A percentile compares a stretch with the other conserved stretches of the same genome.
Conservation (phyloP, 2,797 vertebrate species). For the Lepus oiostolus region DNA sequence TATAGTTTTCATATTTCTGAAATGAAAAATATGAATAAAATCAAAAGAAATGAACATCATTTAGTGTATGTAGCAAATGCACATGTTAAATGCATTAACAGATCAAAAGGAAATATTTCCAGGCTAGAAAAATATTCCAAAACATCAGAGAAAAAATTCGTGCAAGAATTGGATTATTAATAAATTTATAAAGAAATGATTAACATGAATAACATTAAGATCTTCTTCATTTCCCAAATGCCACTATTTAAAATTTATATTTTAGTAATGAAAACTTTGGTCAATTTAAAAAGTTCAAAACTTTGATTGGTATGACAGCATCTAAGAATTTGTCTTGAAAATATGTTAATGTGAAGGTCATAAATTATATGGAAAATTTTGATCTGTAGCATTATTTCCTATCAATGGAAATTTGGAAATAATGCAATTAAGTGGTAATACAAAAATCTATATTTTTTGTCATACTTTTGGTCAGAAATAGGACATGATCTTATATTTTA, state of each 20-base stretch:
- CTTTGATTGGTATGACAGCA: neutral
- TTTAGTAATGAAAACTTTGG: neutral
- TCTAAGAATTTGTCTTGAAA: neutral
- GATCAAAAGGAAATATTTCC: neutral
- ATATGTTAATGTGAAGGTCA: neutral
- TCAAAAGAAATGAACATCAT: neutral
- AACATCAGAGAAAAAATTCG: neutral
- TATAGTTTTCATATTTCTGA: neutral
- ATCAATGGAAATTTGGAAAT: neutral
- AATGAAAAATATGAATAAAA: neutral
- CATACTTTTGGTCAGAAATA: neutral
- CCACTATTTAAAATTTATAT: neutral
- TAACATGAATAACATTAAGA: neutral
- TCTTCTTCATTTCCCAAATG: neutral
- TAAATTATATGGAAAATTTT: neutral
- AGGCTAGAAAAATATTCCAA: neutral
- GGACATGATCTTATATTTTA: neutral
- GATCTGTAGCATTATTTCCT: neutral
- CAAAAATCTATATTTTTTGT: neutral
- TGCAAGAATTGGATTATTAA: neutral
- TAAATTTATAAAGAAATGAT: neutral
- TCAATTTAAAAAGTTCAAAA: conserved; percentile 40
- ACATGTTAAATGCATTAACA: neutral
- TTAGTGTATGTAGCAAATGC: neutral
- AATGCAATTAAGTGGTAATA: neutral